Base-by-base conservation (phyloP, 2,888 invertebrate species). In the Conistra vaccinii region DNA sequence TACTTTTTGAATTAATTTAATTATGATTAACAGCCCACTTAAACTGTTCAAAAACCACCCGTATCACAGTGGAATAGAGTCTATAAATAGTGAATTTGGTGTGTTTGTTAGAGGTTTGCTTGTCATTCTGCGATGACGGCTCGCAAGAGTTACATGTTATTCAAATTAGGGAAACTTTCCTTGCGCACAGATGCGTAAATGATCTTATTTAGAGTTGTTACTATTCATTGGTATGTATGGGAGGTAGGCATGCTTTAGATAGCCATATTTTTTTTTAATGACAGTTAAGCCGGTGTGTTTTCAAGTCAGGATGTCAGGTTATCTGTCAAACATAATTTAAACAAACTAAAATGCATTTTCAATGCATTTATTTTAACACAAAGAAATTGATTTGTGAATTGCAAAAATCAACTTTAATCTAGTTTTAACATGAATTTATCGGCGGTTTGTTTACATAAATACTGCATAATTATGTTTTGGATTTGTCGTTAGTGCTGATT, bases 91-190 rank as follows among this genome's bases (percentile, higher is more conserved):
- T 71, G 71, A 20, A 58, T 12, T 23, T 9, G 10, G 29, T 60
- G 62, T 45, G 73, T 66, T 77, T 35, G 39, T 76, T 39, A 55
- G 29, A 69, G 48, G 57, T 53, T 58, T 32, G 68, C 69, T 73
- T 78, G 84, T 81, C 78, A 77, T 74, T 71, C 62, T 68, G 60
- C 65, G 62, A 73, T 84, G 77, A 73, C 39, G 69, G 73, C 51
- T 65, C 58, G 58, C 20, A 73, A 77, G 73, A 81, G 80, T 82
- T 74, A 85, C 67, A 82, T 80, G 76, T 85, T 86, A 87, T 86
- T 85, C 55, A 83, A 87, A 87, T 87, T 42, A 77, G 55, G 69
- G n/a, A 72, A 74, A 87, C 87, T 87, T 87, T 81, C 82, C 69
- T 82, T 55, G 69, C 39, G 81, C 72, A 76, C 48, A 67, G 71